A percentile compares a stretch with the other conserved stretches of the same genome.
Conservation (phyloP, 2,113 vertebrate species). For the Campylorhamphus procurvoides region DNA sequence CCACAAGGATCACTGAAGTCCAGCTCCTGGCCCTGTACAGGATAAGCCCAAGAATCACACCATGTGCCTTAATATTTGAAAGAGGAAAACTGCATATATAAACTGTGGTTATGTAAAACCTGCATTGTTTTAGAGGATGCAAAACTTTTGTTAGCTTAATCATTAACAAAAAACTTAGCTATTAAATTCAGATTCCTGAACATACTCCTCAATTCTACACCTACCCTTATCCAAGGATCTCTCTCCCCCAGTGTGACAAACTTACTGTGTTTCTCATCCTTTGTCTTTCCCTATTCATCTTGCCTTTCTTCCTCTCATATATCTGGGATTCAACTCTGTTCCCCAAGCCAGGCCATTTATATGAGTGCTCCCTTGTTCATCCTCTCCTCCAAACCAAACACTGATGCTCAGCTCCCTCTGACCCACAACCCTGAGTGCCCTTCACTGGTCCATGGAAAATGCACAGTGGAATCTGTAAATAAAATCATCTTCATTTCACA, state of each 20-base stretch:
- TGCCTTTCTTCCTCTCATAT: background rate
- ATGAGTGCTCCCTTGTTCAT: background rate
- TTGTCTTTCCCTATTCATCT: background rate
- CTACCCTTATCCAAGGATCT: background rate
- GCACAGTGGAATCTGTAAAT: background rate
- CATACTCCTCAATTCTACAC: fast-evolving
- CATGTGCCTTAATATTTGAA: background rate
- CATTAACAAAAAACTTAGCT: background rate
- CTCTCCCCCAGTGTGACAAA: background rate
- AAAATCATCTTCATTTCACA: background rate
- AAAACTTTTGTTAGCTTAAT: background rate
- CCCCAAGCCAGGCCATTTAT: no score
- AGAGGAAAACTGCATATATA: background rate
- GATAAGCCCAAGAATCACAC: background rate
- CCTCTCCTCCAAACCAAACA: background rate
- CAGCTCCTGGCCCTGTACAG: background rate
- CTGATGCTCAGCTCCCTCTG: background rate
- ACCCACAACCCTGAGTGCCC: background rate
- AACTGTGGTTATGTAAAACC: background rate
- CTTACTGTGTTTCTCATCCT: background rate
- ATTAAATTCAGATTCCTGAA: background rate
- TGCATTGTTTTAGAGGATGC: background rate
- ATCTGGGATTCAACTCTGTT: background rate
- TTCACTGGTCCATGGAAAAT: background rate
- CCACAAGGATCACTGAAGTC: background rate